Conservation (phyloP, 1,140 invertebrate genomes). For the Drosophila orena region DNA sequence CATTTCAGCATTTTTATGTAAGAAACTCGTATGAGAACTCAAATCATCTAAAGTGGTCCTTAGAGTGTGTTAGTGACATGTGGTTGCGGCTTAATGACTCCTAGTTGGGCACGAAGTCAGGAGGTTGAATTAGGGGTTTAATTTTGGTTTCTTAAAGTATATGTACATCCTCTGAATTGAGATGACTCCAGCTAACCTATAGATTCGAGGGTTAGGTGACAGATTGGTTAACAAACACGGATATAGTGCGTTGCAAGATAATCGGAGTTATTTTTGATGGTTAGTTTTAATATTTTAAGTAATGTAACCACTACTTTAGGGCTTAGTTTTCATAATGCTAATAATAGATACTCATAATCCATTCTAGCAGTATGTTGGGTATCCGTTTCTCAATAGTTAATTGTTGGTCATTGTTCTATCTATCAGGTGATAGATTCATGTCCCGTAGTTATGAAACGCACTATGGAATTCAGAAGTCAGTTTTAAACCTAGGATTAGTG, state of each 20-base stretch:
- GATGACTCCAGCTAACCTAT: background rate
- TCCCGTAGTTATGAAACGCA: conserved; percentile 9
- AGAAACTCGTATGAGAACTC: background rate
- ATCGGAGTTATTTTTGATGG: background rate
- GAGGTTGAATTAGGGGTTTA: background rate
- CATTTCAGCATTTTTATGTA: background rate
- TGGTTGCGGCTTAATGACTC: conserved; percentile 56
- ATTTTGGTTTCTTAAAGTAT: background rate
- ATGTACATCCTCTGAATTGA: background rate
- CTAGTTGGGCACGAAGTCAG: background rate
- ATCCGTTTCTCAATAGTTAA: too few relatives aligned
- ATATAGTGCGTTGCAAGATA: conserved; percentile 10
- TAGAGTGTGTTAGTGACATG: conserved; percentile 58
- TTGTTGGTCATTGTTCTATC: background rate
- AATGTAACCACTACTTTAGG: background rate
- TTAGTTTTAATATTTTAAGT: background rate
- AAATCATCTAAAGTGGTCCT: background rate
- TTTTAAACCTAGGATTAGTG: conserved; percentile 16
- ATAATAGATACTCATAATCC: background rate
- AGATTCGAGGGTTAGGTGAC: background rate
- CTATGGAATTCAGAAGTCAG: background rate
- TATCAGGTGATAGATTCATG: background rate
- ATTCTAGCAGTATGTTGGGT: too few relatives aligned
- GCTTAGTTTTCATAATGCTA: too few relatives aligned
- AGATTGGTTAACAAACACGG: conserved; percentile 7